A percentile compares a stretch with the other conserved stretches of the same genome.
phyloP scores from a whole-genome alignment of 2,888 invertebrate species.

The Ormyrus rosae region DNA sequence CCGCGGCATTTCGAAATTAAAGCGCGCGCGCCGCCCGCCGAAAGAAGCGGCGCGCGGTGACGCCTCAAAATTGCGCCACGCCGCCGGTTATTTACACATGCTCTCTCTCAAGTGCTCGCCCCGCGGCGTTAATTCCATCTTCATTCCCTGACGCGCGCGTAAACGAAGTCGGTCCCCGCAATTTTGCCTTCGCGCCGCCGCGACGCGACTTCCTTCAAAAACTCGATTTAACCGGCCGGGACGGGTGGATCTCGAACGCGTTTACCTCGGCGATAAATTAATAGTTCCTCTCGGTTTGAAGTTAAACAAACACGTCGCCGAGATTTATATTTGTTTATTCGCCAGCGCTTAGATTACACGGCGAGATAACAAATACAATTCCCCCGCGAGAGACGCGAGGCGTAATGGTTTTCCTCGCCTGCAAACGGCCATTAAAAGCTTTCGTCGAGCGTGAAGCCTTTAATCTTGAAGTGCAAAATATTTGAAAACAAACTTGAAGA shows the following conservation, averaged over 20 bases:
- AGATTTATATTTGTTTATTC: no score
- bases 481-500: no score
- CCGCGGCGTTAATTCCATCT: conserved; percentile 53
- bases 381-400: background rate
- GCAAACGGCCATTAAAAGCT: no score
- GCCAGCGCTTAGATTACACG: no score
- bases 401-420: background rate
- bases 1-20: no score
- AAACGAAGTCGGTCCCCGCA: background rate
- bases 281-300: background rate
- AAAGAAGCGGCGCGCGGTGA: background rate
- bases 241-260: background rate
- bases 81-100: conserved; percentile 54
- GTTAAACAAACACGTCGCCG: background rate
- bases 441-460: no score
- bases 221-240: background rate
- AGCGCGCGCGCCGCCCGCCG: background rate
- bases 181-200: background rate
- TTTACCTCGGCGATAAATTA: background rate
- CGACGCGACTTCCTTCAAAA: background rate
- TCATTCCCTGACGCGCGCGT: conserved; percentile 44
- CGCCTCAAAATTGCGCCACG: conserved; percentile 50
- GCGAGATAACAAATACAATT: no score
- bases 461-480: no score
- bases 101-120: conserved; percentile 26